Evolutionary conservation across 2,113 vertebrate species (phyloP).

Genomic region (Toxotes chatareus): DNA sequence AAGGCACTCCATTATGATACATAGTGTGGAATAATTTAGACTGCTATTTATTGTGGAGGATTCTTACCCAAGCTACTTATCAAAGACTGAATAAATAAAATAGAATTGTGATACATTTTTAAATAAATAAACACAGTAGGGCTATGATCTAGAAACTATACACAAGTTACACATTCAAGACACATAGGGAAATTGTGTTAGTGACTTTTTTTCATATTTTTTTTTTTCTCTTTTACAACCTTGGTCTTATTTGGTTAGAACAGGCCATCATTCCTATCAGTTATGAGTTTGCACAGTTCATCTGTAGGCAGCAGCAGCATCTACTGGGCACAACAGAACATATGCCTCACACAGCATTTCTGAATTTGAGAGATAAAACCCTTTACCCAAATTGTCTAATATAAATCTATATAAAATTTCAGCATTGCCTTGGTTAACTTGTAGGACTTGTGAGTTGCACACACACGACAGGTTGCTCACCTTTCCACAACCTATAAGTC

Average conservation of each 20-base stretch:
- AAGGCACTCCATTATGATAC: slow-evolving; percentile 72
- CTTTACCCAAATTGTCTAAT: background rate
- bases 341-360: background rate
- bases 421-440: background rate
- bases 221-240: background rate
- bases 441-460: background rate
- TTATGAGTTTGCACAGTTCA: background rate
- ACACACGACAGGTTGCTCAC: background rate
- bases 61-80: slow-evolving; percentile 13
- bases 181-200: background rate
- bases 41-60: slow-evolving; percentile 15
- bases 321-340: background rate
- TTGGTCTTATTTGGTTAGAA: background rate
- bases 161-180: slow-evolving; percentile 41
- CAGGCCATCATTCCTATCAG: slow-evolving; percentile 9
- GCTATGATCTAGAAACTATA: slow-evolving; percentile 25
- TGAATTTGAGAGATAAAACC: background rate
- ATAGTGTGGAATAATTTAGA: slow-evolving; percentile 35
- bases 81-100: slow-evolving; percentile 47
- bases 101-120: slow-evolving; percentile 8
- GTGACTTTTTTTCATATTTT: background rate
- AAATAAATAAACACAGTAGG: slow-evolving; percentile 37
- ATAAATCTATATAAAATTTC: background rate
- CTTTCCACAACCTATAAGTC: background rate
- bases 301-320: background rate